phyloP scores from a whole-genome alignment of 2,888 invertebrate species.

The Mythimna lalbum region DNA sequence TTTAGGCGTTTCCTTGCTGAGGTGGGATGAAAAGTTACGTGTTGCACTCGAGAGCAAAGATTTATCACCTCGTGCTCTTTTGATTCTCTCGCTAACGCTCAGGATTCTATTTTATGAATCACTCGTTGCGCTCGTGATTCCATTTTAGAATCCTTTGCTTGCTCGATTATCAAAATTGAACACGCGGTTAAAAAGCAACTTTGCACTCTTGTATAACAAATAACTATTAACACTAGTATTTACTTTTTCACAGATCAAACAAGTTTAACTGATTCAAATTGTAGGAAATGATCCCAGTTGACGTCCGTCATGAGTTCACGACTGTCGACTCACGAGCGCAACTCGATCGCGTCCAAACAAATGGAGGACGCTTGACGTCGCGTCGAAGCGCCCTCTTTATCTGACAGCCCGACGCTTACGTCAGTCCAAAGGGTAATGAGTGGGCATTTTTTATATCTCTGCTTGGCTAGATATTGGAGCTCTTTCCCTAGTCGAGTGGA shows the following conservation, averaged over 20 bases:
- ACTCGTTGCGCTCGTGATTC: too few species aligned
- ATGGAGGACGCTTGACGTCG: constrained; percentile 68
- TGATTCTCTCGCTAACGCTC: too few species aligned
- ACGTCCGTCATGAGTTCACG: constrained; percentile 38
- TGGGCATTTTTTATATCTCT: constrained; percentile 53
- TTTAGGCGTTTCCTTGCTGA: too few species aligned
- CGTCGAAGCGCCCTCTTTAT: constrained; percentile 60
- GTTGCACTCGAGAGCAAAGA: too few species aligned
- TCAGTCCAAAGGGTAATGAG: constrained; percentile 64
- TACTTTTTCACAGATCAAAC: background rate
- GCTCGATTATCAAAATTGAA: too few species aligned
- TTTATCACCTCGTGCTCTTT: too few species aligned
- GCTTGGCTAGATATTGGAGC: constrained; percentile 34
- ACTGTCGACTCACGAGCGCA: constrained; percentile 38
- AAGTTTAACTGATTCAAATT: constrained; percentile 34
- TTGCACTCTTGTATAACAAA: too few species aligned
- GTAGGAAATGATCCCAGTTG: constrained; percentile 54
- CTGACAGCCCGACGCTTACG: constrained; percentile 65
- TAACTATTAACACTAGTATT: background rate
- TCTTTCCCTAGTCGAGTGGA: constrained; percentile 29
- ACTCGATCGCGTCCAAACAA: constrained; percentile 70
- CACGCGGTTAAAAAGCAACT: too few species aligned
- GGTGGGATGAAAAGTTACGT: too few species aligned
- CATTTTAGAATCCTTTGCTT: too few species aligned
- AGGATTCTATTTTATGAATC: too few species aligned